Conservation (phyloP, 2,888 invertebrate genomes). For the Patella caerulea region DNA sequence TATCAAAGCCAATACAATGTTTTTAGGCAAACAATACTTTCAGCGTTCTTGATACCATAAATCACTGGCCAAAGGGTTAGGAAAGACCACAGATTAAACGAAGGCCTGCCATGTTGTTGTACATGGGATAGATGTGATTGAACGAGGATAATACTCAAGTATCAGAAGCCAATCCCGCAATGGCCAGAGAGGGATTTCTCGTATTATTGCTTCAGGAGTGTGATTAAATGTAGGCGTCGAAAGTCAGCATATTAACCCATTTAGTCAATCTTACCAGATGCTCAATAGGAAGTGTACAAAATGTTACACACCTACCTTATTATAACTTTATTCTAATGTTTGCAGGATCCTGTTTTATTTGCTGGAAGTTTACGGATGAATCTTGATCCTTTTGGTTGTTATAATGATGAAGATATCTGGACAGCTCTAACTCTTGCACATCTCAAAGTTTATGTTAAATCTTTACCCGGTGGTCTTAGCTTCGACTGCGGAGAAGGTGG, state of each 20-base stretch:
- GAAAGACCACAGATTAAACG: neutral
- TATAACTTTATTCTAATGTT: neutral
- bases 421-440: neutral
- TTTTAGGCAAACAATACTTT: too few species aligned
- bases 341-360: neutral
- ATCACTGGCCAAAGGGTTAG: too few species aligned
- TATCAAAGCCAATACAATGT: too few species aligned
- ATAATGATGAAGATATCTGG: neutral
- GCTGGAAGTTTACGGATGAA: neutral
- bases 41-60: too few species aligned
- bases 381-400: neutral
- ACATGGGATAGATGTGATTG: too few species aligned
- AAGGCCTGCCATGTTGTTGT: neutral
- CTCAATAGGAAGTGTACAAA: neutral
- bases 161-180: too few species aligned
- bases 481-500: neutral
- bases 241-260: too few species aligned
- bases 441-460: neutral
- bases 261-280: too few species aligned
- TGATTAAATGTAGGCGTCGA: too few species aligned
- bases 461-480: neutral
- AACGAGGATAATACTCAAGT: too few species aligned
- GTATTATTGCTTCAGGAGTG: too few species aligned
- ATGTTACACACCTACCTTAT: neutral
- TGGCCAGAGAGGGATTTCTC: too few species aligned